Evolutionary conservation across 2,797 vertebrate species (phyloP).

Genomic region (Alectoris magna): DNA sequence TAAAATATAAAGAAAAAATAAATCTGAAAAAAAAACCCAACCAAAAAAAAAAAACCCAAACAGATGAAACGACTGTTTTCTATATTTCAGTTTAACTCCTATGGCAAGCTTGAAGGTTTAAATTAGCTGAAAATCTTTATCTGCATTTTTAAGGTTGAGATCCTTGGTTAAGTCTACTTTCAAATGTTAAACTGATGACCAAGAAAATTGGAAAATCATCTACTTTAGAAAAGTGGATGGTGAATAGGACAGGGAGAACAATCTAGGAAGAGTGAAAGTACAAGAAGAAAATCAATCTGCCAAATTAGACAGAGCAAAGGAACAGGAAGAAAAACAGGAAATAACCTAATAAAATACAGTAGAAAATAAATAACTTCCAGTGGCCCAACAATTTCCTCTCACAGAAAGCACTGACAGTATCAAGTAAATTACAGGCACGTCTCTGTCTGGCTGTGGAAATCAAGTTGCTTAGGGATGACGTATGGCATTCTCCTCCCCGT

Average conservation of each 20-base stretch:
- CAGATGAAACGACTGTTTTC: background rate
- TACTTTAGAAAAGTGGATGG: background rate
- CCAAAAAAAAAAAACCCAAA: no score
- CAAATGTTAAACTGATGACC: background rate
- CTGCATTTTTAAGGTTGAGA: background rate
- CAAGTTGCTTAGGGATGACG: background rate
- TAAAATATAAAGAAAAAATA: background rate
- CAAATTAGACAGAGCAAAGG: constrained; percentile 69
- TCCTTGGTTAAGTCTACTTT: background rate
- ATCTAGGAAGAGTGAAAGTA: constrained; percentile 38
- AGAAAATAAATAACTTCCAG: constrained; percentile 72
- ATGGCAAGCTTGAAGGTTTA: background rate
- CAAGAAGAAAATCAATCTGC: constrained; percentile 69
- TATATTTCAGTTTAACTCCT: background rate
- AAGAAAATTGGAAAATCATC: background rate
- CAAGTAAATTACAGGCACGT: constrained; percentile 35
- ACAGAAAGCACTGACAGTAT: constrained; percentile 41
- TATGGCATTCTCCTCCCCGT: background rate
- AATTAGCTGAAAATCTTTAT: background rate
- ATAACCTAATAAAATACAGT: constrained; percentile 69
- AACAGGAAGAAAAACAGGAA: constrained; percentile 75
- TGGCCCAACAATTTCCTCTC: constrained; percentile 69
- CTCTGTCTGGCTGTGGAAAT: constrained; percentile 43
- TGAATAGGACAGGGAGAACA: background rate
- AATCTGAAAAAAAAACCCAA: background rate